A percentile compares a stretch with the other conserved stretches of the same genome.
phyloP scores from a whole-genome alignment of 2,888 invertebrate genomes.

The Volucella inflata region DNA sequence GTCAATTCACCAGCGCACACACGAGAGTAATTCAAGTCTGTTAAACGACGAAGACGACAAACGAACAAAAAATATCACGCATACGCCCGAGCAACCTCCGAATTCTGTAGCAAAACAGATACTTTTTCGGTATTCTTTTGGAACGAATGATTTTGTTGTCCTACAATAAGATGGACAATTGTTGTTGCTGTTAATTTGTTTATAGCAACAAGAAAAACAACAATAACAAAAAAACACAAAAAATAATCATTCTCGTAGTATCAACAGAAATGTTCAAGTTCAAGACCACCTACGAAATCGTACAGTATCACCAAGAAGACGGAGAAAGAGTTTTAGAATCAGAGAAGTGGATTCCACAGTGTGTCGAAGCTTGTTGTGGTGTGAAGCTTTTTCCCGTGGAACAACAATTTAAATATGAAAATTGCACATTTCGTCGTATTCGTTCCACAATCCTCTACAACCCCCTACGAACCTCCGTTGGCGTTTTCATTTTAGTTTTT shows the following conservation, averaged over 20 bases:
- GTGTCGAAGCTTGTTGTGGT: conserved; percentile 69
- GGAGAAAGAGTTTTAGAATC: neutral
- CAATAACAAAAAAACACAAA: conserved; percentile 10
- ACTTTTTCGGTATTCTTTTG: conserved; percentile 11
- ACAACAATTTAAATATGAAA: conserved; percentile 75
- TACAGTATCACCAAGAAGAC: too few species aligned
- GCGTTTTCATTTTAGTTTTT: neutral
- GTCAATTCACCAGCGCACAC: conserved; percentile 33
- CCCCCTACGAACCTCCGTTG: neutral
- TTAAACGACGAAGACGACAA: conserved; percentile 2
- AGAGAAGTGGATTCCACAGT: conserved; percentile 55
- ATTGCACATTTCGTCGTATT: conserved; percentile 69
- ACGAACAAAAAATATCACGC: conserved; percentile 49
- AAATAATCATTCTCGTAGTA: neutral
- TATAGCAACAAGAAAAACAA: conserved; percentile 24
- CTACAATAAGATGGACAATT: conserved; percentile 37
- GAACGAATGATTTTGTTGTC: conserved; percentile 12
- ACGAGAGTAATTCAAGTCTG: conserved; percentile 25
- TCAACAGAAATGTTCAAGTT: conserved; percentile 50
- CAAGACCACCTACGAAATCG: conserved; percentile 68
- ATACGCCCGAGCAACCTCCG: conserved; percentile 63
- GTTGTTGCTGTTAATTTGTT: conserved; percentile 44
- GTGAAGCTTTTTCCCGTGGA: conserved; percentile 70
- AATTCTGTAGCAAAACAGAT: neutral
- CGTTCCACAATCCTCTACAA: conserved; percentile 56